Conservation (phyloP, 2,888 invertebrate genomes). For the Bedellia somnulentella region DNA sequence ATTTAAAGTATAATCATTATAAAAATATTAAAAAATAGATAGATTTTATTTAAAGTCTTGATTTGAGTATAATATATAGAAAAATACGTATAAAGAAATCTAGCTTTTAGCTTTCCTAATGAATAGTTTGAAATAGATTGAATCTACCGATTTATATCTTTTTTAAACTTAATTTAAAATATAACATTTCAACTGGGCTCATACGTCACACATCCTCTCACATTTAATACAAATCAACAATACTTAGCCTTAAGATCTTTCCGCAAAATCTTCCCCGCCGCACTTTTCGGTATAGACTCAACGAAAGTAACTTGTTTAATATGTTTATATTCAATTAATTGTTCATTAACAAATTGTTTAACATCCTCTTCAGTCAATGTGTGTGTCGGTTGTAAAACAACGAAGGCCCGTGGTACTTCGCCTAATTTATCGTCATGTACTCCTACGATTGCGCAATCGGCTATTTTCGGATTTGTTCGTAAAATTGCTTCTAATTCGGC, state of each 20-base stretch:
- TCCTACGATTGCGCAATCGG: slow-evolving; percentile 84
- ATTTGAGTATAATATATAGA: too few species aligned
- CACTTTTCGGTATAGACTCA: slow-evolving; percentile 71
- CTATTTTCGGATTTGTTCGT: slow-evolving; percentile 70
- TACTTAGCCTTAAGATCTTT: slow-evolving; percentile 55
- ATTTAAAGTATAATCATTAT: too few species aligned
- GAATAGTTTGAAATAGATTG: too few species aligned
- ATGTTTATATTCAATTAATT: slow-evolving; percentile 75
- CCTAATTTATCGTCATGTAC: slow-evolving; percentile 71
- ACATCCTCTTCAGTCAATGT: slow-evolving; percentile 57
- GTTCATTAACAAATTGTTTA: slow-evolving; percentile 64
- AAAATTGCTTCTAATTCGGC: slow-evolving; percentile 82
- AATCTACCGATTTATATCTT: too few species aligned
- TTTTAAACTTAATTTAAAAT: too few species aligned
- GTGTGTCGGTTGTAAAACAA: slow-evolving; percentile 57
- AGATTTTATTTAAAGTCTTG: too few species aligned
- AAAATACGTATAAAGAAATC: too few species aligned
- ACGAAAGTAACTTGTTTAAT: slow-evolving; percentile 68
- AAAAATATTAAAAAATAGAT: too few species aligned
- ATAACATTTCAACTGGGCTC: too few species aligned
- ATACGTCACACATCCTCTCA: too few species aligned
- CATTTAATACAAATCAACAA: slow-evolving; percentile 16
- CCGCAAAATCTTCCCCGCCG: slow-evolving; percentile 78
- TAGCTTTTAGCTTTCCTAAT: too few species aligned
- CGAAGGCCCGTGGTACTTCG: slow-evolving; percentile 76